A percentile compares a stretch with the other conserved stretches of the same genome.
phyloP scores from a whole-genome alignment of 2,113 vertebrate genomes.

The Tenrec ecaudatus region DNA sequence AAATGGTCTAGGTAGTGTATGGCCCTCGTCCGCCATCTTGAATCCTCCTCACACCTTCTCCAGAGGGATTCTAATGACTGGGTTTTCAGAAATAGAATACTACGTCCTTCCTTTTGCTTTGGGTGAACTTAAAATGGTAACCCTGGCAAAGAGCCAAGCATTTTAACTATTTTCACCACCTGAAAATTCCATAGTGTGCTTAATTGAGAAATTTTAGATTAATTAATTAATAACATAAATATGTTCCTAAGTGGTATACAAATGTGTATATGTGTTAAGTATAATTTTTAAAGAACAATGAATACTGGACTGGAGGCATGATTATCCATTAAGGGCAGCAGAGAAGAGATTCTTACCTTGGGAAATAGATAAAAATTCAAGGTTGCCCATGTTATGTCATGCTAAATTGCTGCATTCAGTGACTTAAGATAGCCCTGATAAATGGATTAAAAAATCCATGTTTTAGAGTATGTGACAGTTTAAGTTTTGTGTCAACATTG shows the following conservation, averaged over 20 bases:
- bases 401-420: rapidly evolving
- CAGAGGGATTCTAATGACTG: not conserved
- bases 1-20: too few relatives aligned
- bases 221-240: not conserved
- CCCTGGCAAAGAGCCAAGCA: not conserved
- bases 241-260: not conserved
- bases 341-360: not conserved
- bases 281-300: not conserved
- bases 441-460: too few relatives aligned
- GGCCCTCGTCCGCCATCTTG: too few relatives aligned
- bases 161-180: too few relatives aligned
- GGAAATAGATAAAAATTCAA: rapidly evolving
- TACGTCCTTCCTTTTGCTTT: not conserved
- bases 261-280: too few relatives aligned
- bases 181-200: not conserved
- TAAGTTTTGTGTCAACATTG: too few relatives aligned
- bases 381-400: not conserved
- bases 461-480: too few relatives aligned
- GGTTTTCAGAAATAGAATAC: not conserved
- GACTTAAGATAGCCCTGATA: not conserved
- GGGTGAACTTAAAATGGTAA: too few relatives aligned
- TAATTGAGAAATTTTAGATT: not conserved
- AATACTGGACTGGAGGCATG: not conserved
- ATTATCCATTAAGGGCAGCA: not conserved
- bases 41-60: not conserved